These are phyloP conservation scores for Bombus huntii DNA, from an alignment of 1,140 invertebrate species.

Conservation along the genomic window DNA sequence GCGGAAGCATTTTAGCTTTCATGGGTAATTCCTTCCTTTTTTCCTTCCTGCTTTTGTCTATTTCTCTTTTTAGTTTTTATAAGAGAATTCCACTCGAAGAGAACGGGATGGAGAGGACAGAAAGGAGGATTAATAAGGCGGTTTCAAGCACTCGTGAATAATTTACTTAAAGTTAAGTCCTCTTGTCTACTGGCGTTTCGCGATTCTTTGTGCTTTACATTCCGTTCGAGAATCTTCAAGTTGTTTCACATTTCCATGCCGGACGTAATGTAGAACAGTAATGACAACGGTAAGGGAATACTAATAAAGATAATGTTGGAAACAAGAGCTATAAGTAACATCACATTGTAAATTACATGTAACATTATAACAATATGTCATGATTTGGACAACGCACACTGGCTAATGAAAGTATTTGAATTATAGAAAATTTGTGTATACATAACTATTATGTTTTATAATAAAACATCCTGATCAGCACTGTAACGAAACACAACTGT, in stretches of 20 bases:
- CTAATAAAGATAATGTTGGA: neutral
- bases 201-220: neutral
- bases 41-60: too few species aligned
- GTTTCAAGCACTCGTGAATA: constrained; percentile 17
- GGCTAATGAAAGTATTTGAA: too few species aligned
- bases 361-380: too few species aligned
- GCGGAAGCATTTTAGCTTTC: constrained; percentile 13
- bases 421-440: too few species aligned
- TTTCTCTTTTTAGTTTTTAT: neutral
- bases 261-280: neutral
- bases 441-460: too few species aligned
- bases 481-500: too few species aligned
- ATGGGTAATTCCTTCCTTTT: neutral
- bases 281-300: neutral
- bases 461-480: too few species aligned
- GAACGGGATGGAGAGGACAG: neutral
- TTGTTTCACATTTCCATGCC: neutral
- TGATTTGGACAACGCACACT: too few species aligned
- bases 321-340: neutral
- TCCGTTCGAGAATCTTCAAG: neutral
- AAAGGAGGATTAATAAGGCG: constrained; percentile 14
- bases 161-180: constrained; percentile 23
- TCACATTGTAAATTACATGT: neutral
- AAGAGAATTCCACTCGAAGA: neutral
- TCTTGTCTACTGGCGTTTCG: neutral